A percentile compares a stretch with the other conserved stretches of the same genome.
Conservation (phyloP, 2,797 vertebrate genomes). For the Sylvia borin region DNA sequence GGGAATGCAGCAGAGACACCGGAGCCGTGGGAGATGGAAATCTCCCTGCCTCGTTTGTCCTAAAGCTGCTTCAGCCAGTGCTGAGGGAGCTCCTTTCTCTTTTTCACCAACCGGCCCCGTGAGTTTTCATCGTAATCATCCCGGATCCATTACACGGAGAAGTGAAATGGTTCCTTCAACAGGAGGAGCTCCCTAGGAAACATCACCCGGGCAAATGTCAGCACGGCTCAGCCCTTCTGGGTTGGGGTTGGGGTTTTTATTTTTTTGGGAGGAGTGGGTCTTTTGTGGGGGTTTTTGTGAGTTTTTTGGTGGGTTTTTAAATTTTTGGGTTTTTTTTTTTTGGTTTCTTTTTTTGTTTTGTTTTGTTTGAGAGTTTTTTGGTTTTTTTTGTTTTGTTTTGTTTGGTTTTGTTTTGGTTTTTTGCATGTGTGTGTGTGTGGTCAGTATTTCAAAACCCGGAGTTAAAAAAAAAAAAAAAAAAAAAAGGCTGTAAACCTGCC, state of each 20-base stretch:
- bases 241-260: background rate
- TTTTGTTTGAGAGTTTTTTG: too few relatives aligned
- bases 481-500: background rate
- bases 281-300: too few relatives aligned
- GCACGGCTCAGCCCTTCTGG: too few relatives aligned
- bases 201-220: fast-evolving
- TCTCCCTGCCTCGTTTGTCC: slow-evolving; percentile 4
- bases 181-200: background rate
- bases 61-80: background rate
- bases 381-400: too few relatives aligned
- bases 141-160: background rate
- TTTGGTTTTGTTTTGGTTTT: too few relatives aligned
- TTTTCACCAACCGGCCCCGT: background rate
- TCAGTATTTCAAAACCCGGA: background rate
- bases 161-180: background rate
- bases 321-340: too few relatives aligned
- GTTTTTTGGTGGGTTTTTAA: too few relatives aligned
- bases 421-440: too few relatives aligned
- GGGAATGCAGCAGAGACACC: background rate
- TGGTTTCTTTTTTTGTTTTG: too few relatives aligned
- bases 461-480: background rate
- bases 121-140: background rate
- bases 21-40: background rate
- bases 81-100: background rate
- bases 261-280: too few relatives aligned